These are phyloP conservation scores for Subacronicta megacephala DNA, from an alignment of 2,888 invertebrate genomes.

Conservation along the genomic window DNA sequence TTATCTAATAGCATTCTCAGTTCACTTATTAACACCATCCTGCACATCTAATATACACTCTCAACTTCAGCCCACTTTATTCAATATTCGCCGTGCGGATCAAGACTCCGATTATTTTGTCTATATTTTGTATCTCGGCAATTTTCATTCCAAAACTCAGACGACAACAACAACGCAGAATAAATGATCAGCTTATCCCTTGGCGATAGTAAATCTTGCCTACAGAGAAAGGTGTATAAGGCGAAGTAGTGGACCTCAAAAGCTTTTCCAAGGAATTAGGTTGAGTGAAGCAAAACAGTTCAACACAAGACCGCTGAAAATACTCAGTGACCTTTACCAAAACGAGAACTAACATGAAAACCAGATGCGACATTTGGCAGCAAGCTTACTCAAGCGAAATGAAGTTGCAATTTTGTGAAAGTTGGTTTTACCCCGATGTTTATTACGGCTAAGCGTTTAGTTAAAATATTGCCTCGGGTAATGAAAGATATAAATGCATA, in stretches of 20 bases:
- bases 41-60: too few relatives aligned
- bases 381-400: conserved; percentile 25
- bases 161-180: background rate
- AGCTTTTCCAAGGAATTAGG: conserved; percentile 18
- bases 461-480: conserved; percentile 18
- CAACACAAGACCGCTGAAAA: conserved; percentile 27
- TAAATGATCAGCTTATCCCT: conserved; percentile 16
- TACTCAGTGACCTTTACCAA: conserved; percentile 12
- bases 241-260: conserved; percentile 14
- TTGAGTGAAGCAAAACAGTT: conserved; percentile 6
- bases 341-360: conserved; percentile 23
- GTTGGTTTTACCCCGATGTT: conserved; percentile 31
- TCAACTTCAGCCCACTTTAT: too few relatives aligned
- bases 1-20: too few relatives aligned
- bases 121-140: too few relatives aligned
- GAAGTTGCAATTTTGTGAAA: conserved; percentile 35
- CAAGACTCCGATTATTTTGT: too few relatives aligned
- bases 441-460: conserved; percentile 36
- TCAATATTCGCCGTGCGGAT: too few relatives aligned
- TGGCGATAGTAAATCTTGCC: conserved; percentile 37
- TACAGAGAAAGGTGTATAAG: conserved; percentile 22
- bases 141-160: too few relatives aligned
- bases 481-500: conserved; percentile 19
- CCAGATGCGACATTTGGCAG: conserved; percentile 37
- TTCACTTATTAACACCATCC: too few relatives aligned